Evolutionary conservation across 2,113 vertebrate genomes (phyloP).

Genomic region (Apteryx mantelli): DNA sequence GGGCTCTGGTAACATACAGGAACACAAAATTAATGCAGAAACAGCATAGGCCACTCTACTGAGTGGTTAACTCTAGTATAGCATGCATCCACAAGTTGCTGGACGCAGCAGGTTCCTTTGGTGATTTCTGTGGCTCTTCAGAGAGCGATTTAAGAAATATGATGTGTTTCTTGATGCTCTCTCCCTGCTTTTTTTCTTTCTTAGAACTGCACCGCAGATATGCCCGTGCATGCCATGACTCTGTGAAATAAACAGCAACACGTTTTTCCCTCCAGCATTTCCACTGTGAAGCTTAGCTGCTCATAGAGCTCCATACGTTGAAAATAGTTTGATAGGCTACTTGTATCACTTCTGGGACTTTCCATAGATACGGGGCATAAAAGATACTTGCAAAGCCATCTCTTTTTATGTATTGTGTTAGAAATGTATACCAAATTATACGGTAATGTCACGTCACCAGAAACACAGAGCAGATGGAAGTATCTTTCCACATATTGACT

Average conservation of each 20-base stretch:
- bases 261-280: not conserved
- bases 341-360: not conserved
- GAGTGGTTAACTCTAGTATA: not conserved
- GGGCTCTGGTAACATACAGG: slow-evolving; percentile 35
- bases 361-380: not conserved
- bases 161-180: not conserved
- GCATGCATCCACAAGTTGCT: not conserved
- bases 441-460: slow-evolving; percentile 52
- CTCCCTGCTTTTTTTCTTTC: not conserved
- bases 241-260: not conserved
- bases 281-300: not conserved
- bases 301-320: not conserved
- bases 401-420: slow-evolving; percentile 38
- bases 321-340: not conserved
- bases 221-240: not conserved
- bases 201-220: not conserved
- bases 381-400: not conserved
- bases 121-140: not conserved
- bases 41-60: not conserved
- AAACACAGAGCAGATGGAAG: slow-evolving; percentile 69
- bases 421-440: slow-evolving; percentile 44
- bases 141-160: not conserved
- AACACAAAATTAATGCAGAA: slow-evolving; percentile 18
- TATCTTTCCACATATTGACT: slow-evolving; percentile 65
- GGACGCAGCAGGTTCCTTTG: not conserved